Conservation (phyloP, 2,888 invertebrate genomes). For the Eristalinus aeneus region DNA sequence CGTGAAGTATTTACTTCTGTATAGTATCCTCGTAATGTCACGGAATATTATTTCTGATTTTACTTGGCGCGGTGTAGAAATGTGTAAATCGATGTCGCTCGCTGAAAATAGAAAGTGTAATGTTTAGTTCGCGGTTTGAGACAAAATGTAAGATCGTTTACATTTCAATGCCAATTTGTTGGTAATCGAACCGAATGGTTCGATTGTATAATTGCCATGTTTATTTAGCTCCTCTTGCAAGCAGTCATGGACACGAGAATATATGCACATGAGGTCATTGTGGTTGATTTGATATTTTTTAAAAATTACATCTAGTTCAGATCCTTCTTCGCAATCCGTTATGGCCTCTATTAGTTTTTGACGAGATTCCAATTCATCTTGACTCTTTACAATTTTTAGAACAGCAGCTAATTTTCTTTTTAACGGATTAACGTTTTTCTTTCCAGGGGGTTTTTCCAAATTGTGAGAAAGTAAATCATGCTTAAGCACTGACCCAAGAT, state of each 20-base stretch:
- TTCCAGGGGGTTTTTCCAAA: slow-evolving; percentile 44
- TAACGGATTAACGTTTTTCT: slow-evolving; percentile 68
- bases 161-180: slow-evolving; percentile 86
- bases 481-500: slow-evolving; percentile 74
- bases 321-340: slow-evolving; percentile 56
- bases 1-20: slow-evolving; percentile 70
- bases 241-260: slow-evolving; percentile 72
- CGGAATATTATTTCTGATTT: slow-evolving; percentile 13
- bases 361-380: slow-evolving; percentile 72
- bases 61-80: background rate
- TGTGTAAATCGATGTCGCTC: slow-evolving; percentile 68
- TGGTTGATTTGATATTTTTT: slow-evolving; percentile 72
- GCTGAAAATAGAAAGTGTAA: slow-evolving; percentile 36
- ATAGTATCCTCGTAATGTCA: slow-evolving; percentile 39
- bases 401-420: slow-evolving; percentile 72
- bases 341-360: slow-evolving; percentile 66
- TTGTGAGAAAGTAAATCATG: slow-evolving; percentile 76
- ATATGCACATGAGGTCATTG: slow-evolving; percentile 72
- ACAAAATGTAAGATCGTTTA: slow-evolving; percentile 40
- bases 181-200: slow-evolving; percentile 88
- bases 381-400: slow-evolving; percentile 67
- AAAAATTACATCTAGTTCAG: slow-evolving; percentile 73
- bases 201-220: slow-evolving; percentile 76
- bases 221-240: slow-evolving; percentile 75
- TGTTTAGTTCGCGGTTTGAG: background rate